Evolutionary conservation across 1,140 invertebrate species (phyloP), one percentile per base, ranked within the genome.

Genomic region (Vollenhovia emeryi): DNA sequence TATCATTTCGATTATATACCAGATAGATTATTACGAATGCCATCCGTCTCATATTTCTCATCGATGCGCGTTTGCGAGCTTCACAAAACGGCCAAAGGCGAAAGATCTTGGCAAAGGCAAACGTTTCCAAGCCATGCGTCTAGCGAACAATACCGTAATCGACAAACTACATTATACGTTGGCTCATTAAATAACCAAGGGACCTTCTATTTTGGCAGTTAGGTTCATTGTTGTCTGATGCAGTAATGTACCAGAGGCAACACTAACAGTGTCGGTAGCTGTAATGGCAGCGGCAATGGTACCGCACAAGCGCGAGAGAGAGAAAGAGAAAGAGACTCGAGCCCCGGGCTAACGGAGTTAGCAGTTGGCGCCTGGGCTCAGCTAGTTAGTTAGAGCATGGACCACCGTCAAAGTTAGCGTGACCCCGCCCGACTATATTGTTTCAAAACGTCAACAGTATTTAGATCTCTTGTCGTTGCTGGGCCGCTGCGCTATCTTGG

Each of bases 381-480:
- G 88, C 90, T 93, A 91, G 92, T 93, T 93, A 92, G 89, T 93
- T 93, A 92, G 89, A 74, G 43, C 85, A 66, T 85, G 90, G 91
- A 88, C 92, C 91, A 93, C 84, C 80, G 86, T 48, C 57, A 87
- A 93, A 93, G 92, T 93, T 93, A 92, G 89, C 87, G 85, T 84
- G 69, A 85, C 82, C 60, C 43, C 33, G 36, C 71, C n/a, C 57
- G 69, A 84, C 90, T 93, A 91, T 91, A 92, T 92, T 92, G 92
- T 92, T 91, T 91, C 88, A 88, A 87, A 92, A 92, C 88, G 91
- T 88, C 91, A 88, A 89, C 91, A 87, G 89, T 92, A 92, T 93
- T 93, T 93, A 92, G 91, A 89, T 88, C 90, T 91, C 64, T 30
- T 50, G 40, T 60, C 74, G 76, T 59, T 55, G 68, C 45, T 57